These are phyloP conservation scores for Brenthis hecate DNA, from an alignment of 2,888 invertebrate genomes.

Conservation along the genomic window DNA sequence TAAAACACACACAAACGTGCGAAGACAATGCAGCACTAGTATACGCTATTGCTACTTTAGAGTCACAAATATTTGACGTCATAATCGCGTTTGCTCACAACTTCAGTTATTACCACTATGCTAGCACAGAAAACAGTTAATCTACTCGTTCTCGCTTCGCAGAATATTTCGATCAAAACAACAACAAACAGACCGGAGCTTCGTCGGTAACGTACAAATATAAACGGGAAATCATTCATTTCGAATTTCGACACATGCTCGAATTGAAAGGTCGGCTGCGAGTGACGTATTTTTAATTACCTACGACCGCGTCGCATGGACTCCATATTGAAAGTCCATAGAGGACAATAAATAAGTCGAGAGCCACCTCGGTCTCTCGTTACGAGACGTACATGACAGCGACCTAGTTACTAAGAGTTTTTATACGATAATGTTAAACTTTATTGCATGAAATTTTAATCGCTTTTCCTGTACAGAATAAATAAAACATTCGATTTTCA, in stretches of 20 bases:
- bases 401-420: conserved; percentile 33
- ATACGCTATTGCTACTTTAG: neutral
- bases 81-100: conserved; percentile 13
- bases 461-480: neutral
- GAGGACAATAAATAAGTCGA: conserved; percentile 72
- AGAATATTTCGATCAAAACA: conserved; percentile 49
- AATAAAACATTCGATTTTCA: neutral
- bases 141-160: conserved; percentile 38
- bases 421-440: conserved; percentile 1
- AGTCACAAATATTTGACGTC: conserved; percentile 15
- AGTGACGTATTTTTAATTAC: conserved; percentile 82
- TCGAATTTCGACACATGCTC: conserved; percentile 78
- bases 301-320: conserved; percentile 67
- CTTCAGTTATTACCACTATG: conserved; percentile 23
- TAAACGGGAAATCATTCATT: conserved; percentile 78
- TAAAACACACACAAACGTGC: too few relatives aligned
- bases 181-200: conserved; percentile 49
- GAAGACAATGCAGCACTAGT: neutral
- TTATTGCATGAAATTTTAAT: conserved; percentile 10
- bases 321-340: conserved; percentile 74
- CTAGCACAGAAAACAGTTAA: conserved; percentile 40
- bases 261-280: conserved; percentile 78
- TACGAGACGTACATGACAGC: conserved; percentile 37
- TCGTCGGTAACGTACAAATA: conserved; percentile 62
- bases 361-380: conserved; percentile 47